phyloP scores from a whole-genome alignment of 2,888 invertebrate genomes.

The Cataglyphis cursor region DNA sequence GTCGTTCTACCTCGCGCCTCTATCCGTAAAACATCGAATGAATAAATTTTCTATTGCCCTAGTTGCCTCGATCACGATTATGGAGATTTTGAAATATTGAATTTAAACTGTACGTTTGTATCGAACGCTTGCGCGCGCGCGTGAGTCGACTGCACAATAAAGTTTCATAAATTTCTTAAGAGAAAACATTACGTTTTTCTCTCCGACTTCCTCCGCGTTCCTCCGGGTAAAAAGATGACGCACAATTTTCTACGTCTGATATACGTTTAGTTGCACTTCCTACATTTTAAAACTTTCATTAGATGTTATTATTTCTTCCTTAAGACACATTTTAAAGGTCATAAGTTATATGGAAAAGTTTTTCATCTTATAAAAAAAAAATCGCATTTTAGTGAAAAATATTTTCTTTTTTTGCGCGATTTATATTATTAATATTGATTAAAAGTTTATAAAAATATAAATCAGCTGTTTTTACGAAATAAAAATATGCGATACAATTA shows the following conservation, averaged over 20 bases:
- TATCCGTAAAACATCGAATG: constrained; percentile 5
- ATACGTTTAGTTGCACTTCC: background rate
- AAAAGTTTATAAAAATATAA: background rate
- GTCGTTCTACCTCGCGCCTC: background rate
- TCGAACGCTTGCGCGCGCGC: constrained; percentile 13
- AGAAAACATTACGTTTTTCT: constrained; percentile 22
- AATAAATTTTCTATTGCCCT: constrained; percentile 52
- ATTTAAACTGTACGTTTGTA: constrained; percentile 38
- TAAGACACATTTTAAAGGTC: background rate
- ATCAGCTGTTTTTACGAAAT: background rate
- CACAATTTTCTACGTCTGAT: constrained; percentile 26
- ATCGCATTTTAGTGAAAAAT: background rate
- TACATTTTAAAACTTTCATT: constrained; percentile 25
- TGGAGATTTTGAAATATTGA: constrained; percentile 42
- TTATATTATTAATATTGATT: background rate
- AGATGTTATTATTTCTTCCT: constrained; percentile 25
- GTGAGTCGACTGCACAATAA: constrained; percentile 39
- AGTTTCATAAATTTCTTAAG: constrained; percentile 51
- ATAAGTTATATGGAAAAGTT: background rate
- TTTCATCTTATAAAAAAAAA: background rate
- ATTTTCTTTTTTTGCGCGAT: background rate
- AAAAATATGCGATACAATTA: constrained; percentile 20
- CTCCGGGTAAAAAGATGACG: constrained; percentile 20
- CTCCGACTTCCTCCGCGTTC: background rate
- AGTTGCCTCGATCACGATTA: constrained; percentile 46